These are phyloP conservation scores for Apistogramma diplotaenia DNA, from an alignment of 2,113 vertebrate species.

Conservation along the genomic window DNA sequence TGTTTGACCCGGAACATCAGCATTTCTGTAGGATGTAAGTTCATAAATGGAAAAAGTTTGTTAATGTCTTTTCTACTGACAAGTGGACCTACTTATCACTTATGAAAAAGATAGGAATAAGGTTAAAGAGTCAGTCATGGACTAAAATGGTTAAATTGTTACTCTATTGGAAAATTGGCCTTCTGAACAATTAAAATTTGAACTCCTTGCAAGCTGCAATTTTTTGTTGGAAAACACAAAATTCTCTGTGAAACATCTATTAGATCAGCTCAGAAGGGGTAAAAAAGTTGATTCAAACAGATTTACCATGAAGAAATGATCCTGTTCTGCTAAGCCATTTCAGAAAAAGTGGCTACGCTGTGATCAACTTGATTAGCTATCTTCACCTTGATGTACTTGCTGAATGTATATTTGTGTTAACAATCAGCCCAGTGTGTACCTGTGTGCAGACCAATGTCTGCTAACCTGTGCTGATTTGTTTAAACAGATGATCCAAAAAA, in stretches of 20 bases:
- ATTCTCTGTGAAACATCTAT: background rate
- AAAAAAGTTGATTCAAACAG: background rate
- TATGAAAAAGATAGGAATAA: background rate
- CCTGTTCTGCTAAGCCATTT: background rate
- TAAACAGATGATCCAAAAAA: constrained; percentile 60
- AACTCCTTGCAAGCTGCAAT: background rate
- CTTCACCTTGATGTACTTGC: background rate
- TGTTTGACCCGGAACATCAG: constrained; percentile 15
- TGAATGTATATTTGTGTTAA: background rate
- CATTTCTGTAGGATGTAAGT: constrained; percentile 63
- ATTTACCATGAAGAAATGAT: background rate
- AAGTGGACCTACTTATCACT: background rate
- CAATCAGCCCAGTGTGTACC: background rate
- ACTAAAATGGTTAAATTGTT: background rate
- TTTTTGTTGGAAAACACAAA: background rate
- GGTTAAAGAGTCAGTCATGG: background rate
- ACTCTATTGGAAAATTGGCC: background rate
- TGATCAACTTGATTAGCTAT: background rate
- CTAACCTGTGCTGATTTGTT: background rate
- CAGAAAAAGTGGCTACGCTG: background rate
- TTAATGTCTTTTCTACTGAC: background rate
- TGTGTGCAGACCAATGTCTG: background rate
- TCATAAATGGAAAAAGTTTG: background rate
- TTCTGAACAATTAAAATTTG: rapidly evolving
- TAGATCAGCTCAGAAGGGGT: background rate